phyloP scores from a whole-genome alignment of 2,113 vertebrate genomes.

The Grantiella picta region DNA sequence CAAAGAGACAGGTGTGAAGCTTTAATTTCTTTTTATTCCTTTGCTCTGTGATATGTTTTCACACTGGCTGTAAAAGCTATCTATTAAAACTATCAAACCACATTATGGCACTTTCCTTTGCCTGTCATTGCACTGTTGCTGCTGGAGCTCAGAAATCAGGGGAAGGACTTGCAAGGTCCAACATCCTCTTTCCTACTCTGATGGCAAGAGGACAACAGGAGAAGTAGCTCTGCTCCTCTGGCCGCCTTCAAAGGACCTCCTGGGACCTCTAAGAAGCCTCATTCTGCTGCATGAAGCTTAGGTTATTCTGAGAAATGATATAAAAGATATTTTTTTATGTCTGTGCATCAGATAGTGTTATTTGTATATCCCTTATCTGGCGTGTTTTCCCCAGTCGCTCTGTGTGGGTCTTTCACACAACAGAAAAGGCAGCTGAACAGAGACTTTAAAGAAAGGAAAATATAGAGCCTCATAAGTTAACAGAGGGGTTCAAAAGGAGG shows the following conservation, averaged over 20 bases:
- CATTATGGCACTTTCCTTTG: background rate
- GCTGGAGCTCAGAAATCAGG: background rate
- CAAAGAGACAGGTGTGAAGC: background rate
- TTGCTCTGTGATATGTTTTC: background rate
- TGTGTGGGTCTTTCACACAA: background rate
- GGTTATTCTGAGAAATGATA: conserved; percentile 33
- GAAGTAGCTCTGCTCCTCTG: background rate
- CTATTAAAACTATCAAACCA: background rate
- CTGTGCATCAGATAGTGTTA: background rate
- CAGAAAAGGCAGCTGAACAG: background rate
- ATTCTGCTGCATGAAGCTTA: background rate
- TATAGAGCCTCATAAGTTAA: background rate
- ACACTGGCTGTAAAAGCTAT: background rate
- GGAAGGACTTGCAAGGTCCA: background rate
- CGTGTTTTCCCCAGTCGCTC: background rate
- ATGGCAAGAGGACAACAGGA: background rate
- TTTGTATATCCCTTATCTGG: conserved; percentile 20
- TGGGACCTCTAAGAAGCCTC: background rate
- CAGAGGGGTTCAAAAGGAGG: background rate
- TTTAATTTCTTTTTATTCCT: background rate
- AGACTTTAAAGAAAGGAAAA: background rate
- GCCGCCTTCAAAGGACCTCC: background rate
- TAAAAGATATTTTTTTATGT: background rate
- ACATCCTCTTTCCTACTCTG: rapidly evolving
- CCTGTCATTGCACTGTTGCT: background rate